Conservation (phyloP, 2,797 vertebrate genomes). For the Setipinna tenuifilis region DNA sequence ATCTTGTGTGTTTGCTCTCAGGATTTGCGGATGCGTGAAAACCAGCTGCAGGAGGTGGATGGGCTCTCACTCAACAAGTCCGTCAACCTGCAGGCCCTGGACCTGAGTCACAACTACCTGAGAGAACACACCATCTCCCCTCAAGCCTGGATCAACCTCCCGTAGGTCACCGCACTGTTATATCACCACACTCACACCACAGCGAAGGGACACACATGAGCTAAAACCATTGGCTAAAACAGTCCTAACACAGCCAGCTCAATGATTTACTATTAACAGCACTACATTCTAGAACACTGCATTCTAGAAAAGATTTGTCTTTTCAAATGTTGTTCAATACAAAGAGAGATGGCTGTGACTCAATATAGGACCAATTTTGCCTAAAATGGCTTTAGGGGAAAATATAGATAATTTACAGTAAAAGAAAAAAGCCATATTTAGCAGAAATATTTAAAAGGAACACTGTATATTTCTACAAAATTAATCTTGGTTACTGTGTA, state of each 20-base stretch:
- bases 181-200: background rate
- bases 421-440: too few relatives aligned
- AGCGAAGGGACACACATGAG: background rate
- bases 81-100: constrained; percentile 67
- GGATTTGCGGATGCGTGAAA: constrained; percentile 74
- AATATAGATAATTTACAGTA: too few relatives aligned
- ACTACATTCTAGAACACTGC: background rate
- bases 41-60: constrained; percentile 70
- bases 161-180: constrained; percentile 59
- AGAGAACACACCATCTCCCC: constrained; percentile 69
- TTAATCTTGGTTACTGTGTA: background rate
- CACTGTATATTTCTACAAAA: too few relatives aligned
- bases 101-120: constrained; percentile 79
- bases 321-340: too few relatives aligned
- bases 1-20: constrained; percentile 45
- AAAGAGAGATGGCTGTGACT: too few relatives aligned
- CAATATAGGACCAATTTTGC: too few relatives aligned
- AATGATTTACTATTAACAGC: background rate
- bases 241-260: background rate
- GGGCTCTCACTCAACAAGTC: constrained; percentile 69
- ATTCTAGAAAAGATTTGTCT: background rate
- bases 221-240: background rate
- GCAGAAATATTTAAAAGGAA: too few relatives aligned
- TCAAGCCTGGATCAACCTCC: constrained; percentile 69
- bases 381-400: too few relatives aligned